A percentile compares a stretch with the other conserved stretches of the same genome.
Conservation (phyloP, 2,888 invertebrate species). For the Andrena hattorfiana region DNA sequence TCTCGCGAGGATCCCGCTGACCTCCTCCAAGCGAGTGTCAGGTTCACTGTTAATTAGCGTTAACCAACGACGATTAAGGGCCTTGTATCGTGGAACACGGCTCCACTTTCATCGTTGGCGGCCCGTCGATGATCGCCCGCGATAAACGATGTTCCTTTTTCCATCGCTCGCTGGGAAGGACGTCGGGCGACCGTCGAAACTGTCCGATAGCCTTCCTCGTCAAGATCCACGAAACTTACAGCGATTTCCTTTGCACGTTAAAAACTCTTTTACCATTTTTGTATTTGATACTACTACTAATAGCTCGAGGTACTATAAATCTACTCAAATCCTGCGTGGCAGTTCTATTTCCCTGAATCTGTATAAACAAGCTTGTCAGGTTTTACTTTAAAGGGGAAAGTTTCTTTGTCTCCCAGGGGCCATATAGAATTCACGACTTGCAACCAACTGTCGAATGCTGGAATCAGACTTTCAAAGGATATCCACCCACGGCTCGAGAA, state of each 20-base stretch:
- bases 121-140: background rate
- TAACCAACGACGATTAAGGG: slow-evolving; percentile 7
- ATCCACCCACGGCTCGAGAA: slow-evolving; percentile 6
- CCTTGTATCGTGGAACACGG: background rate
- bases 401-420: no score
- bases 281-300: no score
- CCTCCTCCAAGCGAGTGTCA: slow-evolving; percentile 30
- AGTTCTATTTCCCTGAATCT: no score
- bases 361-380: no score
- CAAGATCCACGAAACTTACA: background rate
- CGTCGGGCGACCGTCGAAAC: background rate
- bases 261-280: no score
- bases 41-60: slow-evolving; percentile 50
- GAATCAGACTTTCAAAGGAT: background rate
- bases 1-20: slow-evolving; percentile 24
- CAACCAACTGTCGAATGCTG: background rate
- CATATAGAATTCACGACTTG: no score
- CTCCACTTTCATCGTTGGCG: slow-evolving; percentile 16
- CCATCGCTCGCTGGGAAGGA: slow-evolving; percentile 2
- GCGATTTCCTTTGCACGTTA: no score
- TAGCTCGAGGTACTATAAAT: no score
- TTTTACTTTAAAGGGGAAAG: no score
- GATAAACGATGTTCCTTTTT: background rate
- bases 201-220: background rate
- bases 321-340: no score